Base-by-base conservation (phyloP, 1,140 invertebrate genomes). In the Pachypsylla venusta region DNA sequence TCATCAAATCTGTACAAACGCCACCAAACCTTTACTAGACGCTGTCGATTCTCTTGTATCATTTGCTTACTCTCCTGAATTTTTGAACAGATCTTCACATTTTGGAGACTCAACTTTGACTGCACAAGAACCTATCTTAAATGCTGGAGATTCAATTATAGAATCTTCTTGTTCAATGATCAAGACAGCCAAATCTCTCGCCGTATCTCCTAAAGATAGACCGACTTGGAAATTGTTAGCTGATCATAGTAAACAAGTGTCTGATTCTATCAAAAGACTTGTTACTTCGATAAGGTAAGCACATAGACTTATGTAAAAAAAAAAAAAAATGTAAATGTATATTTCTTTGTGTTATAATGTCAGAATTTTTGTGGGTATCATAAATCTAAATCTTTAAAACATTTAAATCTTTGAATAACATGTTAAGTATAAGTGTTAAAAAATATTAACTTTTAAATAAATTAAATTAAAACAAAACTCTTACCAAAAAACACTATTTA, bases 221-320 rank as follows among this genome's bases (percentile, higher is more conserved):
- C 80, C 87, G 1, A 90, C 89, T 2, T 98, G 95, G 91, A 92
- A 95, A 68, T 75, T 85, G 39, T 79, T 98, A 55, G 93, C 94
- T 0, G 85, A 82, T 65, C 89, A 96, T 71, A 95, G 91, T 66
- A 95, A 93, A 70, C 85, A 82, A 64, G 92, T 98, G 0, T 96
- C 92, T 14, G 93, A 98, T 69, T 90, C 92, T 0, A 97, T 99
- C 63, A 98, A 98, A 71, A 81, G 83, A 13, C 76, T 98, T 1
- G 91, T 95, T 0, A 82, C 89, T 25, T 87, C 89, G 35, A 94
- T 97, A 60, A 79, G 79, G 82, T 84, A 68, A 67, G 68, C n/a
- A n/a, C n/a, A n/a, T n/a, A n/a, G n/a, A n/a, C n/a, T n/a, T n/a
- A n/a, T n/a, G n/a, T n/a, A n/a, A n/a, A n/a, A n/a, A n/a, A n/a